Conservation (phyloP, 2,797 vertebrate species). For the Balearica regulorum region DNA sequence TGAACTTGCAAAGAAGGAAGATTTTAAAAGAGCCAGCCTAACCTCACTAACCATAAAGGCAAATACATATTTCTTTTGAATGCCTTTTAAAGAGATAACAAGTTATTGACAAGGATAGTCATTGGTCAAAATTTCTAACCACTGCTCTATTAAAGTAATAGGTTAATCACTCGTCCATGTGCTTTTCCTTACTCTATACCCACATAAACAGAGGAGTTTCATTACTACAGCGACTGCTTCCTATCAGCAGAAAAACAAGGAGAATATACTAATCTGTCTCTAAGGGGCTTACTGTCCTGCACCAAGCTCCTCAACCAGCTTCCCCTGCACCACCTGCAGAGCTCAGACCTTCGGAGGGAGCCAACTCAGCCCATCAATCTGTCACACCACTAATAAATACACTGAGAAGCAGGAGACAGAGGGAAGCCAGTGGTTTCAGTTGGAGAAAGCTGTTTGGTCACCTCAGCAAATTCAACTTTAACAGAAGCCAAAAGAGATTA, state of each 20-base stretch:
- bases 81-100: not conserved
- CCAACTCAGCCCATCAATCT: not conserved
- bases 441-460: not conserved
- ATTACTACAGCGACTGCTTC: not conserved
- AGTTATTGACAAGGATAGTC: not conserved
- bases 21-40: not conserved
- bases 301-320: not conserved
- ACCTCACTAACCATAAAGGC: not conserved
- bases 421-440: not conserved
- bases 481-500: not conserved
- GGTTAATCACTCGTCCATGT: not conserved
- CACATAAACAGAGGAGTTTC: not conserved
- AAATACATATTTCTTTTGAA: not conserved
- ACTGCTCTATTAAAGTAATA: not conserved
- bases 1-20: not conserved
- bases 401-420: not conserved
- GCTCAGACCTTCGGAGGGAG: not conserved
- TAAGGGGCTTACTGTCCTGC: constrained; percentile 10
- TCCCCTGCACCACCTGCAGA: not conserved
- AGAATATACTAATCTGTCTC: not conserved
- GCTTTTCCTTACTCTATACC: not conserved
- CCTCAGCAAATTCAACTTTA: not conserved
- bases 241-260: not conserved
- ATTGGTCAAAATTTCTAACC: not conserved
- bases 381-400: not conserved